These are phyloP conservation scores for Eupleurogrammus muticus DNA, from an alignment of 2,797 vertebrate species.

Conservation along the genomic window DNA sequence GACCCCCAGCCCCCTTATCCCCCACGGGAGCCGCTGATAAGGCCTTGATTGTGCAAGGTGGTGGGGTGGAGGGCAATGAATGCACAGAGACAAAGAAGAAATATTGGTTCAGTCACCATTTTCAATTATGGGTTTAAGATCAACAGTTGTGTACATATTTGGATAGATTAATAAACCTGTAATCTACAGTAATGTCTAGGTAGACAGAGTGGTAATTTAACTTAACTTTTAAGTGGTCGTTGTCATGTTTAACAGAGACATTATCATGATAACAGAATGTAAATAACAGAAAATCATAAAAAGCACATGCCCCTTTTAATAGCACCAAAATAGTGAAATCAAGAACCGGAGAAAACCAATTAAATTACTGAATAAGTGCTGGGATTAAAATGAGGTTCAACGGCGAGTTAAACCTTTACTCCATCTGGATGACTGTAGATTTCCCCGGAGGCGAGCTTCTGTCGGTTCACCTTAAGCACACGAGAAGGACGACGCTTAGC, in stretches of 20 bases:
- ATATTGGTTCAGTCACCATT: background rate
- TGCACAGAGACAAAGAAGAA: background rate
- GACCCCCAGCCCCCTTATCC: too few relatives aligned
- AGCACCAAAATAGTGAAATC: too few relatives aligned
- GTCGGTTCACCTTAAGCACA: slow-evolving; percentile 43
- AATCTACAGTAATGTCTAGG: too few relatives aligned
- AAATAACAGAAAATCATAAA: too few relatives aligned
- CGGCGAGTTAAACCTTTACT: slow-evolving; percentile 44
- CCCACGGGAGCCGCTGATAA: background rate
- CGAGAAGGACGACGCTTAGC: slow-evolving; percentile 30
- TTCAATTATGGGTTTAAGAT: background rate
- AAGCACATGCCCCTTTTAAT: too few relatives aligned
- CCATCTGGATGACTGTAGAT: slow-evolving; percentile 42
- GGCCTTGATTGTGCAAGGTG: background rate
- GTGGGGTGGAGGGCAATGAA: background rate
- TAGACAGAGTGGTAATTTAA: too few relatives aligned
- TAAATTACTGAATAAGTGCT: too few relatives aligned
- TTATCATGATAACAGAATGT: too few relatives aligned
- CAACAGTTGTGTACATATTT: background rate
- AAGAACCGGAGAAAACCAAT: too few relatives aligned
- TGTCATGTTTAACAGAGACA: too few relatives aligned
- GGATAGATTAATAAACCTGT: slow-evolving; percentile 6
- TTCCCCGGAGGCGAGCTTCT: slow-evolving; percentile 40
- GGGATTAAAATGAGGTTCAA: slow-evolving; percentile 40
- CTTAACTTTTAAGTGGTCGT: too few relatives aligned